These are phyloP conservation scores for Blastobasis adustella DNA, from an alignment of 2,888 invertebrate species.

Conservation along the genomic window DNA sequence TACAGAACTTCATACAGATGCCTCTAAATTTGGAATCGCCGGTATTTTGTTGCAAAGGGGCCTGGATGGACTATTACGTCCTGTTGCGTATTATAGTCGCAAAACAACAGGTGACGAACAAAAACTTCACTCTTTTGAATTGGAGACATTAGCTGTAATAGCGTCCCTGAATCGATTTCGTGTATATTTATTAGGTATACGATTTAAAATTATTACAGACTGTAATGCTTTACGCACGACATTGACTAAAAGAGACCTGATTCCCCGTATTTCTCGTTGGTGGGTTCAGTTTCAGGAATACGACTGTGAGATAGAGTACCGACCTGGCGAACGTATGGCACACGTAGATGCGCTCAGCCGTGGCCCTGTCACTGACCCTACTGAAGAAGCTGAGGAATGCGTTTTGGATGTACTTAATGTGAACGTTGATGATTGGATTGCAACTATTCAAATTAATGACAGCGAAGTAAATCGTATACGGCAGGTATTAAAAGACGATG, in stretches of 20 bases:
- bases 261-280: conserved; percentile 14
- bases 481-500: conserved; percentile 7
- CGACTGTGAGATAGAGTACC: conserved; percentile 3
- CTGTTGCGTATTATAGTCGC: conserved; percentile 11
- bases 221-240: conserved; percentile 16
- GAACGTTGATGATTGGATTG: conserved; percentile 9
- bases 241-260: conserved; percentile 13
- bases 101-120: conserved; percentile 14
- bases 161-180: conserved; percentile 14
- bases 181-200: conserved; percentile 13
- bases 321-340: neutral
- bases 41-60: conserved; percentile 24
- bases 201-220: conserved; percentile 15
- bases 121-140: conserved; percentile 14
- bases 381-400: neutral
- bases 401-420: conserved; percentile 3
- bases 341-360: conserved; percentile 1
- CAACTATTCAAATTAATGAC: conserved; percentile 13
- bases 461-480: conserved; percentile 12
- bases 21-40: conserved; percentile 23
- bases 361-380: neutral
- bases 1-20: conserved; percentile 31
- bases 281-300: conserved; percentile 11
- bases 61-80: neutral
- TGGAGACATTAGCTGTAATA: conserved; percentile 15